Evolutionary conservation across 2,888 invertebrate genomes (phyloP).

Genomic region (Eugnorisma glareosa): DNA sequence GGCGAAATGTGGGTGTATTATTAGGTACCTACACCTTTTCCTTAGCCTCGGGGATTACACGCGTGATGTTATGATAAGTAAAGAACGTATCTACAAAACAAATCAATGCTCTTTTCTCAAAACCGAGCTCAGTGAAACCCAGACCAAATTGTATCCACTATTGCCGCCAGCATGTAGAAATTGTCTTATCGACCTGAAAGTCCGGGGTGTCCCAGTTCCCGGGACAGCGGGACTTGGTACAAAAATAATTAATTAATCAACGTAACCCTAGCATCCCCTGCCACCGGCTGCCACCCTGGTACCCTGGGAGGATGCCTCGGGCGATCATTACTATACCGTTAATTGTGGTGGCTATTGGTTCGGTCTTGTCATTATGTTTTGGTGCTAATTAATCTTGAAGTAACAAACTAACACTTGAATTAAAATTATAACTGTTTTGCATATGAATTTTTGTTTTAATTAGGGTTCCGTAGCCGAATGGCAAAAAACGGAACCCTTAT

Average conservation of each 20-base stretch:
- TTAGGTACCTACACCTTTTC: too few species aligned
- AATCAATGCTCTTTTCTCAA: not conserved
- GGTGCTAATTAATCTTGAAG: constrained; percentile 18
- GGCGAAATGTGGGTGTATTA: too few species aligned
- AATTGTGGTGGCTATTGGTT: constrained; percentile 53
- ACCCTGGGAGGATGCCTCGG: constrained; percentile 62
- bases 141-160: constrained; percentile 5
- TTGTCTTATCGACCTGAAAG: constrained; percentile 66
- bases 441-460: not conserved
- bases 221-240: constrained; percentile 74
- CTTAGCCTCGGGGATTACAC: too few species aligned
- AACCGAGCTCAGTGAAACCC: not conserved
- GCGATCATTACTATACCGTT: constrained; percentile 58
- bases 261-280: constrained; percentile 69
- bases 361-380: constrained; percentile 39
- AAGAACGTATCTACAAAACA: too few species aligned
- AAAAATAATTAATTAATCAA: constrained; percentile 89
- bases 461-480: too few species aligned
- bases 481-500: too few species aligned
- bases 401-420: not conserved
- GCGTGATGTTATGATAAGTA: too few species aligned
- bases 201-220: constrained; percentile 72
- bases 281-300: constrained; percentile 37
- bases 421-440: not conserved
- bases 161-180: constrained; percentile 38